Evolutionary conservation across 2,113 vertebrate species (phyloP).

Genomic region (pig (Sus scrofa)): T2T-Sscrofa CM000826.6:53679501-53680000

Average conservation of each 20-base stretch:
- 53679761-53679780: too few species aligned
- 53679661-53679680: neutral
- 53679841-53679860: neutral
- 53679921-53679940: neutral
- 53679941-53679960: neutral
- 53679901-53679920: neutral
- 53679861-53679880: neutral
- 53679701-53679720: neutral
- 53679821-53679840: neutral
- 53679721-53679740: accelerated
- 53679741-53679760: too few species aligned
- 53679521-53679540: too few species aligned
- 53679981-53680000: neutral
- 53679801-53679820: too few species aligned
- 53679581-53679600: too few species aligned
- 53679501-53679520: too few species aligned
- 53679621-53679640: too few species aligned
- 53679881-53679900: neutral
- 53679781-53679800: neutral
- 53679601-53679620: too few species aligned
- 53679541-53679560: too few species aligned
- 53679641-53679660: neutral
- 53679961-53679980: neutral
- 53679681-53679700: neutral
- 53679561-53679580: too few species aligned